Conservation (phyloP, 2,888 invertebrate genomes). For the Tinea semifulvella region DNA sequence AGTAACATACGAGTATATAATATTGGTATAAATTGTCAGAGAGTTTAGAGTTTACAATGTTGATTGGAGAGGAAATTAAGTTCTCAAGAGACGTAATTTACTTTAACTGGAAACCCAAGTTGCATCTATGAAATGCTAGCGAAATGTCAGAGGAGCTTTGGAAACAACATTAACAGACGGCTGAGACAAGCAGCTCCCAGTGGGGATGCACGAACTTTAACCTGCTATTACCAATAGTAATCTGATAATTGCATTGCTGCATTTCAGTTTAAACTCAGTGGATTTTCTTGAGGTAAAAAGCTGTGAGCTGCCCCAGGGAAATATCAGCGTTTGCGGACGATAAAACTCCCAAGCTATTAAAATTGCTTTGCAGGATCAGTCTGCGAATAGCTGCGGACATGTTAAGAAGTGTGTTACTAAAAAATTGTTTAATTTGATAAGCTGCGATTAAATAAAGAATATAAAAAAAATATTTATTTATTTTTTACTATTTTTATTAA, state of each 20-base stretch:
- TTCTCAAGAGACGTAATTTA: constrained; percentile 4
- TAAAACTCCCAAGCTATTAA: too few species aligned
- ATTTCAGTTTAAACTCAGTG: too few species aligned
- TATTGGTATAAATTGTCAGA: too few species aligned
- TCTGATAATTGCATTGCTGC: not conserved
- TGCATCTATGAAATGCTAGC: constrained; percentile 4
- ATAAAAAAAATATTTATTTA: not conserved
- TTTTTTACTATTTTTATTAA: not conserved
- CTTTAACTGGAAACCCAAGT: constrained; percentile 4
- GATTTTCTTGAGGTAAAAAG: too few species aligned
- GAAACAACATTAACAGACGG: constrained; percentile 5
- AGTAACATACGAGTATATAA: too few species aligned
- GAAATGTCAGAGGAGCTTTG: constrained; percentile 10
- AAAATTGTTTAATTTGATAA: too few species aligned
- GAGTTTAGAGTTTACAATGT: not conserved
- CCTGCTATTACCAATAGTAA: constrained; percentile 2
- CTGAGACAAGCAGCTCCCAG: constrained; percentile 1
- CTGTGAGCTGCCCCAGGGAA: too few species aligned
- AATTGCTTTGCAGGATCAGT: too few species aligned
- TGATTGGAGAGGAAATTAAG: constrained; percentile 1
- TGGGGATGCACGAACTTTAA: not conserved
- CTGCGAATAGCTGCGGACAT: too few species aligned
- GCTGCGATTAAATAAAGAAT: not conserved
- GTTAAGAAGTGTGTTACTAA: too few species aligned
- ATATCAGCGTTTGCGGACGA: too few species aligned